Evolutionary conservation across 2,888 invertebrate species (phyloP).

Genomic region (Phyllotreta striolata): DNA sequence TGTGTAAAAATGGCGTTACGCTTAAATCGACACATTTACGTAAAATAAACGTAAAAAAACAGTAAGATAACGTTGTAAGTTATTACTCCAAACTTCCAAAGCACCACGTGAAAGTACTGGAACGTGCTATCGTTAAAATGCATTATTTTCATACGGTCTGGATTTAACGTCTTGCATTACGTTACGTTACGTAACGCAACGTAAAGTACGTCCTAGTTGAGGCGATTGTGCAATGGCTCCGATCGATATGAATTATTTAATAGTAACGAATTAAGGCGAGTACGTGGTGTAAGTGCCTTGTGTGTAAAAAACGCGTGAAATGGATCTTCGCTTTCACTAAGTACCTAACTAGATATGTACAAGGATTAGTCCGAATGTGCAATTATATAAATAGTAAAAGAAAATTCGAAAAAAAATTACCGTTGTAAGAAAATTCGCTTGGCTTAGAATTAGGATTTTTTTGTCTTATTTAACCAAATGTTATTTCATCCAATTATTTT

Average conservation of each 20-base stretch:
- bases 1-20: too few species aligned
- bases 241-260: slow-evolving; percentile 20
- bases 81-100: too few species aligned
- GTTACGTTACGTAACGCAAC: slow-evolving; percentile 10
- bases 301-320: neutral
- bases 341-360: neutral
- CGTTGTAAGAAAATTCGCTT: too few species aligned
- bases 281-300: neutral
- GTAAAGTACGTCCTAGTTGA: slow-evolving; percentile 1
- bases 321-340: slow-evolving; percentile 16
- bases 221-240: slow-evolving; percentile 10
- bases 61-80: too few species aligned
- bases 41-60: too few species aligned
- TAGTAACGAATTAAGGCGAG: slow-evolving; percentile 1
- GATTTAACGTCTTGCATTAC: neutral
- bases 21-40: too few species aligned
- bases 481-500: too few species aligned
- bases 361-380: neutral
- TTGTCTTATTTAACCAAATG: too few species aligned
- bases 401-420: neutral
- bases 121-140: too few species aligned
- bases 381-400: slow-evolving; percentile 3
- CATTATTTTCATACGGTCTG: neutral
- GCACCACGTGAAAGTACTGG: too few species aligned
- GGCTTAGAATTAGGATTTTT: too few species aligned